phyloP scores from a whole-genome alignment of 2,797 vertebrate species.

The Lateolabrax maculatus region DNA sequence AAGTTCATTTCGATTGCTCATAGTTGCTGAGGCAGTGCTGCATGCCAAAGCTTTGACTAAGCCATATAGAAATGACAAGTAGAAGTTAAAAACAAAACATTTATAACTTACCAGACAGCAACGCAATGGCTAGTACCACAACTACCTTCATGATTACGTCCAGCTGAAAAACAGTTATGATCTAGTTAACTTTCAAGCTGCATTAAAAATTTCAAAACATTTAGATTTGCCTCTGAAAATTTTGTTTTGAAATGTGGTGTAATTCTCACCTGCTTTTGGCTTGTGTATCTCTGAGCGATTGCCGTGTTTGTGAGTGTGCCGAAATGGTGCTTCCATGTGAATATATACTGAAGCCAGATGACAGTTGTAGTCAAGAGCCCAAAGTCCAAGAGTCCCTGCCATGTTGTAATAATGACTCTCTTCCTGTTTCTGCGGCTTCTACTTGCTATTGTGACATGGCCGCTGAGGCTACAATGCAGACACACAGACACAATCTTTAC shows the following conservation, averaged over 20 bases:
- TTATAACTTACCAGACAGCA: conserved; percentile 78
- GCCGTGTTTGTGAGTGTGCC: conserved; percentile 50
- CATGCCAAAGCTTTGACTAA: background rate
- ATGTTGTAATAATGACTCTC: conserved; percentile 78
- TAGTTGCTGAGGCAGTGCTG: background rate
- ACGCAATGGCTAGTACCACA: conserved; percentile 71
- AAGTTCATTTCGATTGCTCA: background rate
- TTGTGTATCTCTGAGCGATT: conserved; percentile 41
- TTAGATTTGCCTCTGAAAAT: background rate
- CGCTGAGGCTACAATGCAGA: conserved; percentile 12
- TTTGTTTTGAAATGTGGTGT: conserved; percentile 7
- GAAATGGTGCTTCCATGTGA: conserved; percentile 40
- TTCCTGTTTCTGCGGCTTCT: conserved; percentile 40
- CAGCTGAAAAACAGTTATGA: conserved; percentile 57
- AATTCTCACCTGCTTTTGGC: conserved; percentile 69
- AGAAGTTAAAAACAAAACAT: background rate
- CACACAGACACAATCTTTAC: conserved; percentile 7
- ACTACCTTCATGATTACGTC: conserved; percentile 80
- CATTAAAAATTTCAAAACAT: background rate
- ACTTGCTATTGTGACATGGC: conserved; percentile 52
- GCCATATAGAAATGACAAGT: background rate
- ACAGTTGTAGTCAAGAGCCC: conserved; percentile 73
- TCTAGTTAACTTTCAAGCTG: background rate
- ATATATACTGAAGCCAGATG: conserved; percentile 76
- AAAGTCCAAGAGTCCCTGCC: conserved; percentile 86